These are phyloP conservation scores for Bruchidius siliquastri DNA, from an alignment of 2,888 invertebrate genomes.

Conservation along the genomic window DNA sequence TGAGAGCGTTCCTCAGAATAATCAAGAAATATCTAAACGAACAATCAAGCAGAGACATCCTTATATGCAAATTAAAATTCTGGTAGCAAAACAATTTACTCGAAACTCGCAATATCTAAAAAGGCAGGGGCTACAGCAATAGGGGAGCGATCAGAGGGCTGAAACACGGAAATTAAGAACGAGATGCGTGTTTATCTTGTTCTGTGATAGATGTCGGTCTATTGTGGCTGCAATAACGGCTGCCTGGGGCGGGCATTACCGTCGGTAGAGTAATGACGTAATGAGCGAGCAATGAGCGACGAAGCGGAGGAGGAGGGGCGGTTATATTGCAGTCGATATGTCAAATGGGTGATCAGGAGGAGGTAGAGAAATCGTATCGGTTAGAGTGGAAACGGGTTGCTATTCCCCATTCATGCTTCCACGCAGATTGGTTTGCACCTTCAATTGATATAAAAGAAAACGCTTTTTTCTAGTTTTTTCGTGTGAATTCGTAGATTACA, in stretches of 20 bases:
- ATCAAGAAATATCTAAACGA: too few species aligned
- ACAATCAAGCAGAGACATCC: too few species aligned
- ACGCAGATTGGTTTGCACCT: too few species aligned
- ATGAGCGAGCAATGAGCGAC: background rate
- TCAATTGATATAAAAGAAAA: too few species aligned
- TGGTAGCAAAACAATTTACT: background rate
- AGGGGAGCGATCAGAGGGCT: slow-evolving; percentile 7
- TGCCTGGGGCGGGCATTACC: slow-evolving; percentile 5
- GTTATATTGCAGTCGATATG: background rate
- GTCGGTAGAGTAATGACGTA: background rate
- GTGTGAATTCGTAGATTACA: too few species aligned
- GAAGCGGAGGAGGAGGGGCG: background rate
- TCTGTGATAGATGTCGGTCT: slow-evolving; percentile 18
- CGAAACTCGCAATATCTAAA: background rate
- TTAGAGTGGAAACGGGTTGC: background rate
- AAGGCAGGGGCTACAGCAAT: background rate
- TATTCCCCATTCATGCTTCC: background rate
- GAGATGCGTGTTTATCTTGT: slow-evolving; percentile 21
- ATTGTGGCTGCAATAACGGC: slow-evolving; percentile 14
- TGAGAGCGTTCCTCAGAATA: too few species aligned
- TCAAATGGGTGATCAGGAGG: background rate
- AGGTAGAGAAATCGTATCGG: background rate
- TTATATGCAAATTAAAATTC: too few species aligned
- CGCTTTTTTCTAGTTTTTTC: too few species aligned
- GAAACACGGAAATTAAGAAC: slow-evolving; percentile 11